Evolutionary conservation across 1,140 invertebrate species (phyloP).

Genomic region (Daktulosphaira vitifoliae): DNA sequence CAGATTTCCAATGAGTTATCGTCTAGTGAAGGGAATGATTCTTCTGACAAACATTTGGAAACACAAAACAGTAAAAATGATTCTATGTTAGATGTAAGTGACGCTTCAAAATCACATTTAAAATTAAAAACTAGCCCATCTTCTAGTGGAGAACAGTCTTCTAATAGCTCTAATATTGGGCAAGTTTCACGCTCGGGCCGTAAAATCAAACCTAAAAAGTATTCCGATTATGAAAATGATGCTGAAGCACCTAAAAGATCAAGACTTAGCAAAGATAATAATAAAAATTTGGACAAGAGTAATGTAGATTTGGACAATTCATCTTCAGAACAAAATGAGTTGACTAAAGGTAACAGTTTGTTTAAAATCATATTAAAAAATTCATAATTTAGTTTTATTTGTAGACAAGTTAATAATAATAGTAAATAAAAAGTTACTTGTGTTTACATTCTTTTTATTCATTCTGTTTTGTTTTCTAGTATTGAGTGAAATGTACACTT

Average conservation of each 20-base stretch:
- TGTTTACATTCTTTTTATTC: no score
- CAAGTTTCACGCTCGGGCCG: slow-evolving; percentile 61
- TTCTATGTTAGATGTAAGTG: background rate
- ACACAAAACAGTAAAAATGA: no score
- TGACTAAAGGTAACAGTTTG: slow-evolving; percentile 12
- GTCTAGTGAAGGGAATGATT: no score
- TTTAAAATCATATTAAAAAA: background rate
- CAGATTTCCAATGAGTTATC: no score
- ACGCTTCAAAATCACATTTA: background rate
- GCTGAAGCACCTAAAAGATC: slow-evolving; percentile 9
- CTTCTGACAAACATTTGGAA: no score
- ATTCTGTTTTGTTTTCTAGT: no score
- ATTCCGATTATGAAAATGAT: slow-evolving; percentile 29
- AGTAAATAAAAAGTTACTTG: no score
- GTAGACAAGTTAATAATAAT: no score
- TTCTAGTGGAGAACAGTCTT: slow-evolving; percentile 2
- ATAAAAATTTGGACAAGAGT: background rate
- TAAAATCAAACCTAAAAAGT: slow-evolving; percentile 61
- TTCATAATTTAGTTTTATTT: background rate
- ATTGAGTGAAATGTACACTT: no score
- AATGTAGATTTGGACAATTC: background rate
- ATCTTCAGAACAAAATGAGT: background rate
- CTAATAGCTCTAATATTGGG: slow-evolving; percentile 42
- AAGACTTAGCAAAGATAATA: slow-evolving; percentile 10
- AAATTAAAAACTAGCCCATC: slow-evolving; percentile 6